Evolutionary conservation across 2,113 vertebrate species (phyloP), one percentile per base, ranked within the genome.

Genomic region (Microtus montanus): DNA sequence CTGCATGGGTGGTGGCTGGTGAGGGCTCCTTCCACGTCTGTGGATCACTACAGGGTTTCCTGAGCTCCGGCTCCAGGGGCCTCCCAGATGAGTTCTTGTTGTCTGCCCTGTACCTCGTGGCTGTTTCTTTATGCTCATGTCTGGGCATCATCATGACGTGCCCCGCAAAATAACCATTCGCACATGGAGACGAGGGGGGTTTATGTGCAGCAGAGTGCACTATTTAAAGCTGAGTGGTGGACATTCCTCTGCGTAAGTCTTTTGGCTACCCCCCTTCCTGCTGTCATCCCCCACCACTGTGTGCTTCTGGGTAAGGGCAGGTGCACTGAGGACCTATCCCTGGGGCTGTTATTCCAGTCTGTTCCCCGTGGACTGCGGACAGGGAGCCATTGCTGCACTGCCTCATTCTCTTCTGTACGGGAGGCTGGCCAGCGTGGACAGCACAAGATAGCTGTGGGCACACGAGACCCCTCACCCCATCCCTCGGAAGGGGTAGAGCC

Each of bases 151-250:
- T 79, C 70, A 87, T 49, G 92, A 38, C 85, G 47, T 19, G 54
- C 58, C 64, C 54, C 52, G 79, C 71, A 93, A 90, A 94, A 93
- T 64, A 95, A 85, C 64, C 49, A 49, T 83, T 83, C 9, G 2
- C 64, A 95, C 66, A 44, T 10, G 71, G 94, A 86, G 87, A 94
- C 30, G 74, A 58, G 54, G 84, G 82, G 22, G 19, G 35, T 44
- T 64, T 52, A 70, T 33, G 47, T 7, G 70, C 63, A 83, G 88
- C 33, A 49, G 63, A 4, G 33, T 26, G 33, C 63, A 73, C 68
- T 68, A 64, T 52, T 78, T 63, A 33, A 87, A 91, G 28, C 1
- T 2, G 38, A 79, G 33, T 19, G 68, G 54, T 4, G 33, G 68
- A 78, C 38, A 41, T 20, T 77, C 44, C 68, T 87, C 75, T 24